Percentiles rank a stretch among this genome's conserved stretches.
Conservation (phyloP, 2,797 vertebrate species). For the Enteromius unitaeniatus region DNA sequence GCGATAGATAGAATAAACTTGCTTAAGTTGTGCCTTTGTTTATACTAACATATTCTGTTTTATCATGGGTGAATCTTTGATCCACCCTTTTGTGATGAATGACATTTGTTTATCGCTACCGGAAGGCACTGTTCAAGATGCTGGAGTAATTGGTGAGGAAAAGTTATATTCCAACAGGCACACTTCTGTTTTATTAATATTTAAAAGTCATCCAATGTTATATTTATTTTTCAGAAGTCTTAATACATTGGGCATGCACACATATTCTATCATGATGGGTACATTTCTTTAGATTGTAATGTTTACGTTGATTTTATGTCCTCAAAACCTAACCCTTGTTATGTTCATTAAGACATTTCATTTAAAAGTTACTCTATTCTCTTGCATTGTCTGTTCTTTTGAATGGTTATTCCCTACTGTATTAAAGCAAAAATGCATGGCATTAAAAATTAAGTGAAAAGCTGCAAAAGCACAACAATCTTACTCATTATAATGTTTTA, state of each 20-base stretch:
- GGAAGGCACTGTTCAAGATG: background rate
- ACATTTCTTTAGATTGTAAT: background rate
- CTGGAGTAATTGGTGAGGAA: background rate
- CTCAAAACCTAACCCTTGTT: background rate
- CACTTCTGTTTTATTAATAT: background rate
- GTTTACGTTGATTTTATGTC: background rate
- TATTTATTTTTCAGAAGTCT: background rate
- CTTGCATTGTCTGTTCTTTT: background rate
- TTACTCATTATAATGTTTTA: background rate
- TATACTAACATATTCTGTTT: conserved; percentile 12
- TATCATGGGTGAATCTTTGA: conserved; percentile 4
- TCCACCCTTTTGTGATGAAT: conserved; percentile 1
- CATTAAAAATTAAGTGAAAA: background rate
- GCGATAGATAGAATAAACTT: background rate
- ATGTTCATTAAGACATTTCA: background rate
- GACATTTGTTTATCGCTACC: background rate
- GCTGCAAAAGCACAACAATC: background rate
- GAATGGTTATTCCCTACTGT: background rate
- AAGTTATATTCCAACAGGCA: background rate
- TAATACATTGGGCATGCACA: background rate
- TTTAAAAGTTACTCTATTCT: background rate
- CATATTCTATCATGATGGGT: no score
- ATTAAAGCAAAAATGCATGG: background rate
- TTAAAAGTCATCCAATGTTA: background rate
- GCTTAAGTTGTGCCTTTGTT: conserved; percentile 24